Evolutionary conservation across 2,113 vertebrate species (phyloP).

Genomic region (Pelmatolapia mariae): DNA sequence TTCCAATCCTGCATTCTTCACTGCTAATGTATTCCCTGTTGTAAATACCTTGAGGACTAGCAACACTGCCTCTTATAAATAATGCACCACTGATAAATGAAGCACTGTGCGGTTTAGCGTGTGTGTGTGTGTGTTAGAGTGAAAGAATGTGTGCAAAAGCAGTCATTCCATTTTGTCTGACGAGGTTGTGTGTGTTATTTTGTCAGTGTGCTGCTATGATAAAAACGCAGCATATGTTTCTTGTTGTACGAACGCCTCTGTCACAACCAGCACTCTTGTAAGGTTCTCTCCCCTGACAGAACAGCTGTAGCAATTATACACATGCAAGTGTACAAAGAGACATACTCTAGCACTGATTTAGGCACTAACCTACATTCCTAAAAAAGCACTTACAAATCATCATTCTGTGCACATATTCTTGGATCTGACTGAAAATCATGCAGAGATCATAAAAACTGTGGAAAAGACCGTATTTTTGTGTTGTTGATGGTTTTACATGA

Average conservation of each 20-base stretch:
- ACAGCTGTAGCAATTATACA: constrained; percentile 50
- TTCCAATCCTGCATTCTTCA: constrained; percentile 39
- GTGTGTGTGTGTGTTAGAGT: neutral
- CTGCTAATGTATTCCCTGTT: constrained; percentile 48
- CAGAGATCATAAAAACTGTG: neutral
- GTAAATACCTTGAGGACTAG: constrained; percentile 58
- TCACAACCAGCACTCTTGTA: constrained; percentile 40
- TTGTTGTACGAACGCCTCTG: constrained; percentile 16
- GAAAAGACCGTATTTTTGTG: neutral
- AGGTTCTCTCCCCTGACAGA: constrained; percentile 46
- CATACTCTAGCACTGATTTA: neutral
- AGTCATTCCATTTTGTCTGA: constrained; percentile 28
- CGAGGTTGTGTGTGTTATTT: constrained; percentile 1
- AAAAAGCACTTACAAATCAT: neutral
- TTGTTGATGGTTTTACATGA: neutral
- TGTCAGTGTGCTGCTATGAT: constrained; percentile 18
- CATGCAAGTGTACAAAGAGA: neutral
- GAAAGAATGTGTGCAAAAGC: constrained; percentile 4
- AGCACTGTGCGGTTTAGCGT: neutral
- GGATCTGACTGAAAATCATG: neutral
- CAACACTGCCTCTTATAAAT: constrained; percentile 49
- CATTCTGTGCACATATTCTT: neutral
- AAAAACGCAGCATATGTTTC: constrained; percentile 53
- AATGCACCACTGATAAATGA: constrained; percentile 61
- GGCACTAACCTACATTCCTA: neutral